Base-by-base conservation (phyloP, 2,888 invertebrate genomes). In the Entomobrya proxima region DNA sequence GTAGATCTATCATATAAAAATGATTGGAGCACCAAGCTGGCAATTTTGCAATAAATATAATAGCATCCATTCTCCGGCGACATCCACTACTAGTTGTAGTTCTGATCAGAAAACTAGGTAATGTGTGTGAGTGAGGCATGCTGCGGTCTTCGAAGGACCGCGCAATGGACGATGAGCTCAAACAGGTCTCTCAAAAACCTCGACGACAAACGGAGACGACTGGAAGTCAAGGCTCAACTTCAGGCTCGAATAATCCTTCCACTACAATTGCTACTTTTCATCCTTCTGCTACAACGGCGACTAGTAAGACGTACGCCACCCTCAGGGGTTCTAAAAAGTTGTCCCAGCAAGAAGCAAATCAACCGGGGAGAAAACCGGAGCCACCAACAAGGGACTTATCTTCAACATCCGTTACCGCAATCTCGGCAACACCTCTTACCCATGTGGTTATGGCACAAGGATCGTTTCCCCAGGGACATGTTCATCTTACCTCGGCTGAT, bases 81-180 rank as follows among this genome's bases (percentile, higher is more conserved):
- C 64, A 69, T 61, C 69, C 24, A 67, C 75, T 58, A 61, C 74
- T 76, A 55, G 75, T 87, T 72, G 58, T 85, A 77, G 85, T 61
- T 76, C 67, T 87, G 79, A 74, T 87, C 82, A 80, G 79, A 85
- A 80, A 82, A 85, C 52, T 75, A 84, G 88, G 89, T 88, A 88
- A 90, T 90, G 90, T 89, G 87, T 88, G 88, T 87, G 86, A 88
- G 87, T 90, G 89, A 90, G 86, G 89, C 87, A 89, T 90, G 90
- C 87, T 88, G 90, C 90, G 90, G 90, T 90, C 89, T 69, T 88
- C 87, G 86, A 88, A 88, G 88, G 88, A 89, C n/a, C n/a, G n/a
- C 88, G 88, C 88, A 86, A 90, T 90, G 90, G 90, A 88, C 88
- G 87, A 90, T 87, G 87, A 82, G 85, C 85, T 85, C 85, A 85